These are phyloP conservation scores for Rutpela maculata DNA, from an alignment of 2,888 invertebrate genomes.

Conservation along the genomic window DNA sequence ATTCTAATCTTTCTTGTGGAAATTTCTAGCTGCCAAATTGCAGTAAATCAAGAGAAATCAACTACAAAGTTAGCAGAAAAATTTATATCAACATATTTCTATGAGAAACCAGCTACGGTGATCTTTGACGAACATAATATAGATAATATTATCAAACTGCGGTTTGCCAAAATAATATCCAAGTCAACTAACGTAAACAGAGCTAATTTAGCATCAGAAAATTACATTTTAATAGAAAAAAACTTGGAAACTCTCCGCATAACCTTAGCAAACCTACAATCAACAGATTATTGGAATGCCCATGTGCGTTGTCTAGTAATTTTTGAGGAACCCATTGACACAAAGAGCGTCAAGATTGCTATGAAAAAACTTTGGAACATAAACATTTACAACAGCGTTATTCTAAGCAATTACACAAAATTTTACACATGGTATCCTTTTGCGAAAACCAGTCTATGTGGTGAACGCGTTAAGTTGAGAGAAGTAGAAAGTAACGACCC, in stretches of 20 bases:
- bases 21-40: not conserved
- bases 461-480: not conserved
- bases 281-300: not conserved
- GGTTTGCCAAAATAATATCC: not conserved
- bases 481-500: not conserved
- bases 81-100: not conserved
- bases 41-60: not conserved
- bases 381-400: constrained; percentile 2
- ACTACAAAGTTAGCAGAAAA: not conserved
- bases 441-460: constrained; percentile 13
- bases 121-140: not conserved
- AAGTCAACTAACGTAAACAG: not conserved
- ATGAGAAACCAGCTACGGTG: not conserved
- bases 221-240: constrained; percentile 7
- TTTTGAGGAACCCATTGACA: not conserved
- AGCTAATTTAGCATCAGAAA: not conserved
- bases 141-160: not conserved
- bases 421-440: constrained; percentile 38
- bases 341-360: not conserved
- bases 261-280: not conserved
- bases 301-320: not conserved
- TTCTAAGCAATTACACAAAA: not conserved
- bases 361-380: no score
- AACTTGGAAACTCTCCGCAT: not conserved
- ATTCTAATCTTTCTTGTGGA: not conserved